Percentiles rank a stretch among this genome's conserved stretches.
These are phyloP conservation scores for Volucella inflata DNA, from an alignment of 2,888 invertebrate species.

Conservation along the genomic window DNA sequence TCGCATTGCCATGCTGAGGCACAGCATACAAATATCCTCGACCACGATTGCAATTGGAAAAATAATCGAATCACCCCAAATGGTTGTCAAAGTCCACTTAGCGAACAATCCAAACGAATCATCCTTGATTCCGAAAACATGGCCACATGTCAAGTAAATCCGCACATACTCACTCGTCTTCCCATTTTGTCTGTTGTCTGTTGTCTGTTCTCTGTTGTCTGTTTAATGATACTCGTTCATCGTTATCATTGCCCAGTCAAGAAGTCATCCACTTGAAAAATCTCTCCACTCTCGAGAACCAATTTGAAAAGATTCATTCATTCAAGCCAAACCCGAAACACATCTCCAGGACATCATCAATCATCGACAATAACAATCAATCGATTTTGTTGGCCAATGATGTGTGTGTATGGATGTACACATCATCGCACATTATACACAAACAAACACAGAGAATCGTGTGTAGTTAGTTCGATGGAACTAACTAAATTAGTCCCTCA, in stretches of 20 bases:
- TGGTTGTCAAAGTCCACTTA: constrained; percentile 37
- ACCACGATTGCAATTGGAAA: too few relatives aligned
- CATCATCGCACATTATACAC: constrained; percentile 4
- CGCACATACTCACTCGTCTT: constrained; percentile 6
- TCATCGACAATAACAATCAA: constrained; percentile 70
- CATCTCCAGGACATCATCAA: constrained; percentile 64
- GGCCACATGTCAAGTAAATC: constrained; percentile 58
- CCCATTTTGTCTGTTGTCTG: not conserved
- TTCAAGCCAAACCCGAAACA: constrained; percentile 25
- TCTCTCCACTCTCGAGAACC: constrained; percentile 7
- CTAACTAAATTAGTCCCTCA: constrained; percentile 69
- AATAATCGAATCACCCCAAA: too few relatives aligned
- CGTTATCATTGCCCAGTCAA: constrained; percentile 25
- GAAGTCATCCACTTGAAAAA: constrained; percentile 50
- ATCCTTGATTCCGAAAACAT: constrained; percentile 21
- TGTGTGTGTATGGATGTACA: constrained; percentile 36
- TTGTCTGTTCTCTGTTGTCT: not conserved
- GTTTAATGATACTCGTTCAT: not conserved
- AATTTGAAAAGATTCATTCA: constrained; percentile 59
- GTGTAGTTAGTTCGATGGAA: constrained; percentile 49
- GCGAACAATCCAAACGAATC: constrained; percentile 11
- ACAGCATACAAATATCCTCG: too few relatives aligned
- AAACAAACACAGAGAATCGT: not conserved
- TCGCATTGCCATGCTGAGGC: too few relatives aligned
- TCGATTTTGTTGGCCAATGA: constrained; percentile 40